A percentile compares a stretch with the other conserved stretches of the same genome.
Conservation (phyloP, 2,113 vertebrate species). For the Nibea albiflora region DNA sequence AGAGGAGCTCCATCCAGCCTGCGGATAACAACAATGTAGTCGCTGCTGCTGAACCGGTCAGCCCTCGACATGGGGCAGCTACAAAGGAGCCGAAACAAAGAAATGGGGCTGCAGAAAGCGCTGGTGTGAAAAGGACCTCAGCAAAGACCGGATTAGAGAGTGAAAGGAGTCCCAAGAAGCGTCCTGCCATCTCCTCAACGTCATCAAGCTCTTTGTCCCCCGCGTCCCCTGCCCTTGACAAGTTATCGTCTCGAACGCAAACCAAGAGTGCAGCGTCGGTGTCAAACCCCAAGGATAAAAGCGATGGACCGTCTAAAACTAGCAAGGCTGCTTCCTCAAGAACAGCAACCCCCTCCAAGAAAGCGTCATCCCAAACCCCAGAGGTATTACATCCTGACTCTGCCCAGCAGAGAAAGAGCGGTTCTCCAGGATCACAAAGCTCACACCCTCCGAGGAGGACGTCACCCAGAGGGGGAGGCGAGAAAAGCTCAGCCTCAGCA, state of each 20-base stretch:
- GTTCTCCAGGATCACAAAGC: slow-evolving; percentile 76
- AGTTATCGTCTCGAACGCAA: slow-evolving; percentile 66
- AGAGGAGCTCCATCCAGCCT: slow-evolving; percentile 78
- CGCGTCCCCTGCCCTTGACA: slow-evolving; percentile 65
- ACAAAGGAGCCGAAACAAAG: slow-evolving; percentile 88
- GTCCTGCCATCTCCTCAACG: slow-evolving; percentile 83
- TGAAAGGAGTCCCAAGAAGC: slow-evolving; percentile 88
- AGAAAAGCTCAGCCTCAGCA: slow-evolving; percentile 78
- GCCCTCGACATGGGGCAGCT: slow-evolving; percentile 84
- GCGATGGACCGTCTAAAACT: slow-evolving; percentile 79
- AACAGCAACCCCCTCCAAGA: slow-evolving; percentile 84
- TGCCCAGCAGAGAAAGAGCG: slow-evolving; percentile 84
- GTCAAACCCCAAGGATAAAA: slow-evolving; percentile 80
- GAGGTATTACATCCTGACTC: slow-evolving; percentile 74
- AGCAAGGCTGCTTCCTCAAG: slow-evolving; percentile 83
- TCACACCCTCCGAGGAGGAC: slow-evolving; percentile 80
- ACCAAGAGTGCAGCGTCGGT: slow-evolving; percentile 77
- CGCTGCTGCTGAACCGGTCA: slow-evolving; percentile 87
- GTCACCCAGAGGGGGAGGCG: slow-evolving; percentile 72
- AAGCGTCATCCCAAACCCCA: slow-evolving; percentile 82
- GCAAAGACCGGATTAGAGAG: slow-evolving; percentile 82
- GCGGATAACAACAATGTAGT: slow-evolving; percentile 91
- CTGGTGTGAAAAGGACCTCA: slow-evolving; percentile 81
- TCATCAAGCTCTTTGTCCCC: slow-evolving; percentile 85
- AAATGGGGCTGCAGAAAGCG: slow-evolving; percentile 69